Evolutionary conservation across 2,797 vertebrate species (phyloP).

Genomic region (Periparus ater): DNA sequence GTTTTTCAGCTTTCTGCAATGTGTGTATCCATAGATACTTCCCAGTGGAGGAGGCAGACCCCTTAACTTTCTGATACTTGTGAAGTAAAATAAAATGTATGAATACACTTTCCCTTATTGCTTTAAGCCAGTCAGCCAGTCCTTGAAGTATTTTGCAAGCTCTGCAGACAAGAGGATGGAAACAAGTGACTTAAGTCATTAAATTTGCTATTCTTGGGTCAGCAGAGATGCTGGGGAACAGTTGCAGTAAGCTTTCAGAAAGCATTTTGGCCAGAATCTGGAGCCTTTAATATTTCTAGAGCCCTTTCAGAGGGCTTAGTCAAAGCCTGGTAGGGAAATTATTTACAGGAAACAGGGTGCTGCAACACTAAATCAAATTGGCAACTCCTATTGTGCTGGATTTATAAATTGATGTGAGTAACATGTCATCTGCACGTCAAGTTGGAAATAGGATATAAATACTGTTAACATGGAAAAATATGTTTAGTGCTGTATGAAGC

Average conservation of each 20-base stretch:
- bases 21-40: slow-evolving; percentile 32
- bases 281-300: neutral
- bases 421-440: neutral
- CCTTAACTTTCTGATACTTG: neutral
- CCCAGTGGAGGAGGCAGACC: slow-evolving; percentile 6
- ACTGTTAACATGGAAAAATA: neutral
- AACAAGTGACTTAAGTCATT: neutral
- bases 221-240: neutral
- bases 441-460: slow-evolving; percentile 10
- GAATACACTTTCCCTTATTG: neutral
- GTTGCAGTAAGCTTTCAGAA: neutral
- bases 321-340: neutral
- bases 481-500: neutral
- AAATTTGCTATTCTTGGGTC: neutral
- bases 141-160: neutral
- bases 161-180: neutral
- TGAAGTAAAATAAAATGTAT: neutral
- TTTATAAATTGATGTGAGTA: neutral
- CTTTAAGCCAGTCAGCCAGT: neutral
- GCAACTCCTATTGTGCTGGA: neutral
- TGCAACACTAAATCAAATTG: neutral
- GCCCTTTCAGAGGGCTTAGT: neutral
- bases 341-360: neutral
- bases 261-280: neutral
- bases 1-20: slow-evolving; percentile 22